Evolutionary conservation across 2,888 invertebrate genomes (phyloP).

Genomic region (Asteroscopus sphinx): DNA sequence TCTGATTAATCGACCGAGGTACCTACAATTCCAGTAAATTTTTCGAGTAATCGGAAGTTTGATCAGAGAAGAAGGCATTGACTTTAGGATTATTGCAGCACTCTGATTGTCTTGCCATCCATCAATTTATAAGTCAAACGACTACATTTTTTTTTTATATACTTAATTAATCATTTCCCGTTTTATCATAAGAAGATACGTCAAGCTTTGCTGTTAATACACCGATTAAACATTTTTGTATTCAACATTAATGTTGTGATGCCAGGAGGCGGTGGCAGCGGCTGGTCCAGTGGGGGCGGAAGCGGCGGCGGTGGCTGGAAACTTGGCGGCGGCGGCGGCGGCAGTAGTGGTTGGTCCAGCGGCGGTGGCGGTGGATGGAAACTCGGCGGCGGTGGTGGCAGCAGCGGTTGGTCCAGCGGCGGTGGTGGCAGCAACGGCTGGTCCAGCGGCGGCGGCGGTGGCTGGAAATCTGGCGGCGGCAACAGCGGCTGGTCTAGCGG

Average conservation of each 20-base stretch:
- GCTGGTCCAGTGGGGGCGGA: slow-evolving; percentile 64
- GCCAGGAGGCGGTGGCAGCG: slow-evolving; percentile 56
- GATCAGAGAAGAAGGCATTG: slow-evolving; percentile 24
- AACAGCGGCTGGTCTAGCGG: slow-evolving; percentile 57
- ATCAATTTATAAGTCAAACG: slow-evolving; percentile 1
- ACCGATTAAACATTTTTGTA: neutral
- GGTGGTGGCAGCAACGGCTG: slow-evolving; percentile 63
- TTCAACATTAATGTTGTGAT: slow-evolving; percentile 22
- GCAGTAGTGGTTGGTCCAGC: slow-evolving; percentile 53
- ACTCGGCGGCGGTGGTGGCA: slow-evolving; percentile 29
- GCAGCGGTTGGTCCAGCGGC: slow-evolving; percentile 52
- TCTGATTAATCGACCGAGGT: too few relatives aligned
- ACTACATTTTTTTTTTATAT: neutral
- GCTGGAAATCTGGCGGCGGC: slow-evolving; percentile 52
- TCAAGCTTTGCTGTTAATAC: too few relatives aligned
- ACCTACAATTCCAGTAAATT: too few relatives aligned
- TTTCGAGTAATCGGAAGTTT: too few relatives aligned
- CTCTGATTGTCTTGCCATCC: neutral
- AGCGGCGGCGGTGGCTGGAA: slow-evolving; percentile 53
- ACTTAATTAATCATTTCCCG: too few relatives aligned
- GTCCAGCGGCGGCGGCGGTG: slow-evolving; percentile 54
- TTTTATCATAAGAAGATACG: too few relatives aligned
- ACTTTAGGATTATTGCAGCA: slow-evolving; percentile 24
- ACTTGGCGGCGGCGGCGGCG: slow-evolving; percentile 46
- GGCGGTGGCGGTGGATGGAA: slow-evolving; percentile 63